Percentiles rank a stretch among this genome's conserved stretches.
Conservation (phyloP, 2,113 vertebrate species). For the Pongo abelii region DNA sequence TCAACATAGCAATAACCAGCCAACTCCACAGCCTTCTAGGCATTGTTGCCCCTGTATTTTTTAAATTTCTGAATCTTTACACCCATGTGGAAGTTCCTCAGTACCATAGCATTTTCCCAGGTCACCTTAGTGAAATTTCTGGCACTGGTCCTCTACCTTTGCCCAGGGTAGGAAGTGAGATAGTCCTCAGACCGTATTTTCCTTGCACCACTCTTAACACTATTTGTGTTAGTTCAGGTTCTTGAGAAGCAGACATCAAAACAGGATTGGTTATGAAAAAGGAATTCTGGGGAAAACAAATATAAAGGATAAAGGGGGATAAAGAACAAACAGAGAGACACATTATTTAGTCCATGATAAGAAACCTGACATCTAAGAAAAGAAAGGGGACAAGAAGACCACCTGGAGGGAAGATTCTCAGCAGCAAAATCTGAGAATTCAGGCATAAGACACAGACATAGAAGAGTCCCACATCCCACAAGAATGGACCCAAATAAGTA, state of each 20-base stretch:
- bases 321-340: not conserved
- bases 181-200: not conserved
- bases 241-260: not conserved
- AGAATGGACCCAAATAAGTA: not conserved
- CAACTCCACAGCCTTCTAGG: not conserved
- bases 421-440: not conserved
- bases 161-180: not conserved
- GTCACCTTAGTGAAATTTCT: not conserved
- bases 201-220: not conserved
- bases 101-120: not conserved
- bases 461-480: not conserved
- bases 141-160: not conserved
- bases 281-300: not conserved
- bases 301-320: not conserved
- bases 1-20: not conserved
- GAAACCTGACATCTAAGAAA: not conserved
- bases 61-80: not conserved
- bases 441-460: not conserved
- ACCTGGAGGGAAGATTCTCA: not conserved
- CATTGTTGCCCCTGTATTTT: not conserved
- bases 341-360: not conserved
- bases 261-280: not conserved
- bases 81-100: not conserved
- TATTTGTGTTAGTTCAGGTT: not conserved
- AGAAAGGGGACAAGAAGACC: not conserved